Conservation (phyloP, 2,113 vertebrate genomes). For the Hippocampus mohnikei region DNA sequence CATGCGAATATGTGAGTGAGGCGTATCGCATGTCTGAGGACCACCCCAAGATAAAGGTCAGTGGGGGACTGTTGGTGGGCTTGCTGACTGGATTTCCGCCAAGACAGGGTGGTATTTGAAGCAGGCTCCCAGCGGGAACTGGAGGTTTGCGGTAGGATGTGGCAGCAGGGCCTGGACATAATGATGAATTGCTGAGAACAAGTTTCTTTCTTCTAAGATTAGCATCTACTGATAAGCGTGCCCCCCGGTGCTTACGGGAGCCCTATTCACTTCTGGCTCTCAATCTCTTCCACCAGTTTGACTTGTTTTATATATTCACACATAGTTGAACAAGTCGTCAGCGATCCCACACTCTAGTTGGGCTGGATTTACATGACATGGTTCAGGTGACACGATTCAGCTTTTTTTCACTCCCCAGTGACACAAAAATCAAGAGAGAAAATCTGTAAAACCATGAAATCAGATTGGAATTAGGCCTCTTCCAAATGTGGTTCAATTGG, state of each 20-base stretch:
- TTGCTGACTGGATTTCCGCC: constrained; percentile 31
- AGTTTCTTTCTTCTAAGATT: constrained; percentile 66
- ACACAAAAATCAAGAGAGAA: too few species aligned
- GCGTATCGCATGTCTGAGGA: constrained; percentile 51
- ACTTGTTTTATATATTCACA: background rate
- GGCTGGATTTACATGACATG: background rate
- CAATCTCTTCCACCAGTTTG: constrained; percentile 27
- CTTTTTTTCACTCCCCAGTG: too few species aligned
- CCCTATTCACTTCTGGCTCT: constrained; percentile 48
- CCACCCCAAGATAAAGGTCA: constrained; percentile 45
- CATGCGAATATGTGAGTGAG: constrained; percentile 52
- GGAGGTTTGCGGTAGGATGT: constrained; percentile 22
- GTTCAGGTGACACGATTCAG: too few species aligned
- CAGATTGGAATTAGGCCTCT: too few species aligned
- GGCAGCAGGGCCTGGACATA: constrained; percentile 50
- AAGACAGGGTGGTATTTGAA: constrained; percentile 23
- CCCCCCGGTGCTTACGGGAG: constrained; percentile 61
- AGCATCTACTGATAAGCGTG: constrained; percentile 73
- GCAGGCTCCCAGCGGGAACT: constrained; percentile 11
- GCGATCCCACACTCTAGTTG: background rate
- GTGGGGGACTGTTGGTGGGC: constrained; percentile 2
- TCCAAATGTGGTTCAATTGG: too few species aligned
- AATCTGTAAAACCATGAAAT: too few species aligned
- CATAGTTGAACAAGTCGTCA: background rate
- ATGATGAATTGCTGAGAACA: constrained; percentile 60